These are phyloP conservation scores for Chrosomus eos DNA, from an alignment of 2,797 vertebrate species.

Conservation along the genomic window DNA sequence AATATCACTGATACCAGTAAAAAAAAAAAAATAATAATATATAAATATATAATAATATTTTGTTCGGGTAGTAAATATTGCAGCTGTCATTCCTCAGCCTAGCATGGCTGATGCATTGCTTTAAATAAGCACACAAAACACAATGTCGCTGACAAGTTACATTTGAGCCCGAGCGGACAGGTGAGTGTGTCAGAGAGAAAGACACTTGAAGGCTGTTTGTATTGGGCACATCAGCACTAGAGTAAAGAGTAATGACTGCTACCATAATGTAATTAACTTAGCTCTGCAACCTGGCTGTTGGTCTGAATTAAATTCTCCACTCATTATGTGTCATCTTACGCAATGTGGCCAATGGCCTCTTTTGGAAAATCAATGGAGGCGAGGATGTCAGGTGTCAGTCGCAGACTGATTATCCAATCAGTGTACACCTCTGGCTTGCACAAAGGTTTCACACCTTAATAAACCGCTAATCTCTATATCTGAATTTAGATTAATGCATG, in stretches of 20 bases:
- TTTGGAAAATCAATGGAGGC: conserved; percentile 71
- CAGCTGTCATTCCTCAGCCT: conserved; percentile 43
- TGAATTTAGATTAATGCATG: conserved; percentile 42
- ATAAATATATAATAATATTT: too few relatives aligned
- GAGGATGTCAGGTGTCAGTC: conserved; percentile 72
- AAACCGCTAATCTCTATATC: conserved; percentile 35
- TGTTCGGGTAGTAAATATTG: conserved; percentile 26
- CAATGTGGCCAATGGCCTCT: conserved; percentile 66
- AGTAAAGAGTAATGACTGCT: conserved; percentile 72
- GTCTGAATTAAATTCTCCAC: conserved; percentile 75
- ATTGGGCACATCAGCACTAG: conserved; percentile 71
- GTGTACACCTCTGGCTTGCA: neutral
- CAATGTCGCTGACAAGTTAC: conserved; percentile 39
- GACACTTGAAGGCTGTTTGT: conserved; percentile 41
- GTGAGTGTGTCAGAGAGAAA: conserved; percentile 39
- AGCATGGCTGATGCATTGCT: conserved; percentile 26
- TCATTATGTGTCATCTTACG: conserved; percentile 80
- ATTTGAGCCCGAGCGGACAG: conserved; percentile 56
- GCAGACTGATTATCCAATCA: conserved; percentile 72
- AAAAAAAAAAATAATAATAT: conserved; percentile 31
- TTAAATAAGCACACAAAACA: conserved; percentile 53
- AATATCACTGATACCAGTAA: conserved; percentile 76
- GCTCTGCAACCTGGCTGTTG: conserved; percentile 67
- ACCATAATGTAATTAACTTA: conserved; percentile 70
- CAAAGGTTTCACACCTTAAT: conserved; percentile 33